phyloP scores from a whole-genome alignment of 2,113 vertebrate genomes.

The Zosterops borbonicus region DNA sequence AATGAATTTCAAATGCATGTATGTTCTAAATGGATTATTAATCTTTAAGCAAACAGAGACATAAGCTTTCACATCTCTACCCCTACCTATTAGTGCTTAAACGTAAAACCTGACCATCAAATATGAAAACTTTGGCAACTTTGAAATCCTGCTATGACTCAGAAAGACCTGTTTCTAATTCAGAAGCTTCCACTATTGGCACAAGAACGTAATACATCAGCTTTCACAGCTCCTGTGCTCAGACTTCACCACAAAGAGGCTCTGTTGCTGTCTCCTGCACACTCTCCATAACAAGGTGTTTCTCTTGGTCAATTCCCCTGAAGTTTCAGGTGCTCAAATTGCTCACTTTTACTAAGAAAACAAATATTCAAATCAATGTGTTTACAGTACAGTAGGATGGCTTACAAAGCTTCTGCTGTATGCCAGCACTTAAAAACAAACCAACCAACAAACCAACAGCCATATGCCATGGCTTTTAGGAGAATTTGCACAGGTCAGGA shows the following conservation, averaged over 20 bases:
- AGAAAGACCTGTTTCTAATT: not conserved
- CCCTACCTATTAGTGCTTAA: not conserved
- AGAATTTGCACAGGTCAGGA: not conserved
- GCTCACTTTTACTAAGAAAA: not conserved
- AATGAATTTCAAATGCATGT: not conserved
- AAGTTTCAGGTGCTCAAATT: not conserved
- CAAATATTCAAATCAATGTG: not conserved
- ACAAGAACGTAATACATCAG: not conserved
- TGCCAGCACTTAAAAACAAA: not conserved
- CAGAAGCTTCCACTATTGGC: not conserved
- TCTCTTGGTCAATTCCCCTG: not conserved
- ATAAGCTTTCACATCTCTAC: not conserved
- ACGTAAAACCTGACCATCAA: not conserved
- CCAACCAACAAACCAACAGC: not conserved
- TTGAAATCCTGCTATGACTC: not conserved
- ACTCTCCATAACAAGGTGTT: not conserved
- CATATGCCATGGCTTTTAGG: not conserved
- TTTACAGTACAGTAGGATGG: not conserved
- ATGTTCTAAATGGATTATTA: not conserved
- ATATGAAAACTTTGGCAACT: not conserved
- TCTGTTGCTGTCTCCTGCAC: rapidly evolving
- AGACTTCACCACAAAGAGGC: not conserved
- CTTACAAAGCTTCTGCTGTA: not conserved
- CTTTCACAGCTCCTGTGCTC: not conserved
- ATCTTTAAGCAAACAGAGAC: not conserved